A percentile compares a stretch with the other conserved stretches of the same genome.
These are phyloP conservation scores for Eilema caniola DNA, from an alignment of 2,888 invertebrate genomes.

Conservation along the genomic window DNA sequence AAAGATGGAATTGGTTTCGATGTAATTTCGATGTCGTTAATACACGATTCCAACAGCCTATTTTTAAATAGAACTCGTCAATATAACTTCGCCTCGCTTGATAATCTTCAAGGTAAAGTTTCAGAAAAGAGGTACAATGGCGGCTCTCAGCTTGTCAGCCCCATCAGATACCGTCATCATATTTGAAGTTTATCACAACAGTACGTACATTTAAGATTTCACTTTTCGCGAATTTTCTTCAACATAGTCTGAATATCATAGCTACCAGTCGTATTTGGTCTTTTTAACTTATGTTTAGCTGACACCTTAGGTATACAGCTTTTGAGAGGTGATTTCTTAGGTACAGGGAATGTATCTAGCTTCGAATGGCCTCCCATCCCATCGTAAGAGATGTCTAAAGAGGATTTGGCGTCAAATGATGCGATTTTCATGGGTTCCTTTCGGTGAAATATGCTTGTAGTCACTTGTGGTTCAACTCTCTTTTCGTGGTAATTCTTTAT, in stretches of 20 bases:
- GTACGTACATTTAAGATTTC: constrained; percentile 13
- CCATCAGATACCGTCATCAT: background rate
- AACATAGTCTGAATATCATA: constrained; percentile 68
- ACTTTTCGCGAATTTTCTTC: constrained; percentile 46
- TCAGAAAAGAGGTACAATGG: too few species aligned
- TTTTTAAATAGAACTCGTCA: too few species aligned
- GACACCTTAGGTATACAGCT: constrained; percentile 64
- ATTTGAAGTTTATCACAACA: background rate
- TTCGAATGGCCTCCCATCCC: constrained; percentile 87
- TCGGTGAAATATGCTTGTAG: constrained; percentile 68
- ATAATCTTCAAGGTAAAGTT: too few species aligned
- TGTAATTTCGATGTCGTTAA: too few species aligned
- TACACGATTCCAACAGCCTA: background rate
- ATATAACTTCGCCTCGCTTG: too few species aligned
- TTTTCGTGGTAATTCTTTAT: constrained; percentile 55
- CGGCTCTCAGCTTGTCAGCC: too few species aligned
- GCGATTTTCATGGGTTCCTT: constrained; percentile 61
- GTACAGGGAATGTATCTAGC: constrained; percentile 79
- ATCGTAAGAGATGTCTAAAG: constrained; percentile 75
- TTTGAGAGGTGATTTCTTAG: constrained; percentile 53
- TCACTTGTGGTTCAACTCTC: constrained; percentile 39
- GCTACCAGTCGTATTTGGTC: constrained; percentile 59
- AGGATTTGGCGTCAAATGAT: constrained; percentile 38
- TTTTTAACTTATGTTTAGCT: constrained; percentile 68
- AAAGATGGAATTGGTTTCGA: too few species aligned